These are phyloP conservation scores for Orcinus orca DNA, from an alignment of 2,113 vertebrate genomes.

Conservation along the genomic window DNA sequence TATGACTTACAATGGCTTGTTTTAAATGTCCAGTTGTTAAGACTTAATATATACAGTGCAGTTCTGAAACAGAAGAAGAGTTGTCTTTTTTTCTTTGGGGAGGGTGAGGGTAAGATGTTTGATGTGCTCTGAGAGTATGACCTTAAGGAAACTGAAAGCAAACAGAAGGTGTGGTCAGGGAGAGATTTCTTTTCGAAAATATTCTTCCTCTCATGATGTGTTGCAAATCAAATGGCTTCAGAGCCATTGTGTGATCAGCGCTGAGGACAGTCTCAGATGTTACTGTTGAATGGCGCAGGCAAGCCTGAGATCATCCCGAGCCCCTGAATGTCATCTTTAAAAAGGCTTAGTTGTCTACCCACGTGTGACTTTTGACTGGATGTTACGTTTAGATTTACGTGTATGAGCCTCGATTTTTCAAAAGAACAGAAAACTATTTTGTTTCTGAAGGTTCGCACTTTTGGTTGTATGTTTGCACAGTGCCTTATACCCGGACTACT, in stretches of 20 bases:
- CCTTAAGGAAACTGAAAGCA: slow-evolving; percentile 15
- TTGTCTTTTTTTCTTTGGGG: neutral
- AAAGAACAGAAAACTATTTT: slow-evolving; percentile 51
- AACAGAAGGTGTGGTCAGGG: neutral
- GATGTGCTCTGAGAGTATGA: neutral
- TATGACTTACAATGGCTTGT: slow-evolving; percentile 19
- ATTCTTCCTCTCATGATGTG: neutral
- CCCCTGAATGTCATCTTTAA: neutral
- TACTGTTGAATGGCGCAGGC: slow-evolving; percentile 3
- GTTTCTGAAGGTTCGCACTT: slow-evolving; percentile 19
- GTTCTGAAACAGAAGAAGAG: neutral
- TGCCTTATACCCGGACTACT: slow-evolving; percentile 70
- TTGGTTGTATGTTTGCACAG: slow-evolving; percentile 63
- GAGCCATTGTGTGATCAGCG: slow-evolving; percentile 54
- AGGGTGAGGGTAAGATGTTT: neutral
- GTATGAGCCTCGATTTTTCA: slow-evolving; percentile 43
- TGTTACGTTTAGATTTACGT: slow-evolving; percentile 37
- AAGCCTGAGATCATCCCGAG: neutral
- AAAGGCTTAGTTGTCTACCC: slow-evolving; percentile 31
- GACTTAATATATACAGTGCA: neutral
- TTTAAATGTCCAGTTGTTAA: neutral
- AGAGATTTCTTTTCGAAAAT: slow-evolving; percentile 10
- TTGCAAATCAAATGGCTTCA: slow-evolving; percentile 58
- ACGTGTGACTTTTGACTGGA: neutral
- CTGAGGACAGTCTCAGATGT: neutral